phyloP scores from a whole-genome alignment of 2,113 vertebrate species.

The Platysteira castanea region DNA sequence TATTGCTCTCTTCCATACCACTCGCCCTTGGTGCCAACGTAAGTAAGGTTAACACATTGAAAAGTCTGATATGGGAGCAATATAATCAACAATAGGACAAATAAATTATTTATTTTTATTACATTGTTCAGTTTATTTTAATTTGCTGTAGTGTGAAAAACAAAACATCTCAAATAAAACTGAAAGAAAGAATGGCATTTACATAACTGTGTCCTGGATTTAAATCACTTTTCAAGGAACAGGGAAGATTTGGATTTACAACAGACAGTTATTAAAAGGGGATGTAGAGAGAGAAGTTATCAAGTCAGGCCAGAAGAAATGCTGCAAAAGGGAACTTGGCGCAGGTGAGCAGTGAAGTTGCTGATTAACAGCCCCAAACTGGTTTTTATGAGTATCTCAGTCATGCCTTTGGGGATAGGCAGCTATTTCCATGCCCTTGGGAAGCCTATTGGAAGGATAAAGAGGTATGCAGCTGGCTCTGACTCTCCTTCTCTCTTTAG shows the following conservation, averaged over 20 bases:
- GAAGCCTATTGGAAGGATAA: background rate
- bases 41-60: background rate
- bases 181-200: background rate
- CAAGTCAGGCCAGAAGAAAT: background rate
- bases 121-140: background rate
- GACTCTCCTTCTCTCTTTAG: background rate
- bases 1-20: background rate
- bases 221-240: background rate
- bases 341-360: background rate
- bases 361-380: background rate
- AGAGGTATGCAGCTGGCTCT: background rate
- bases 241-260: background rate
- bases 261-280: background rate
- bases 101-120: background rate
- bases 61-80: background rate
- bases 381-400: background rate
- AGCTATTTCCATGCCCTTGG: background rate
- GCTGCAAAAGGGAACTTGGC: background rate
- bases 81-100: background rate
- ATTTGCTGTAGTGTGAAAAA: background rate
- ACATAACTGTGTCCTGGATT: background rate
- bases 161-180: background rate
- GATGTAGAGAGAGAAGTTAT: background rate
- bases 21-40: accelerated
- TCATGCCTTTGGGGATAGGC: background rate